A percentile compares a stretch with the other conserved stretches of the same genome.
Conservation (phyloP, 2,797 vertebrate genomes). For the Phrynocephalus guinanensis region DNA sequence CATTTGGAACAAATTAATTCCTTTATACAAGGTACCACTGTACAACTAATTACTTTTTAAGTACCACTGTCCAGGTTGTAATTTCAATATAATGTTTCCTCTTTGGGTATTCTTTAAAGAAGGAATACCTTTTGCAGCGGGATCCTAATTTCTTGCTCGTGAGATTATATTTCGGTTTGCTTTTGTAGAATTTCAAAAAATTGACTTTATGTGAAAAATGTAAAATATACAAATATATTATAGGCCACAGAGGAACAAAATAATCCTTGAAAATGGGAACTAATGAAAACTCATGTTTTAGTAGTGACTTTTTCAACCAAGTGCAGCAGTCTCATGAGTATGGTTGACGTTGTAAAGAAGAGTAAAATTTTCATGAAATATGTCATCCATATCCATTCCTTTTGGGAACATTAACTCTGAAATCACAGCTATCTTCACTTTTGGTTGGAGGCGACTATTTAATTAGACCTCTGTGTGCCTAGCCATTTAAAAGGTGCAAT, state of each 20-base stretch:
- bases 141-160: not conserved
- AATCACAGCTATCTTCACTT: not conserved
- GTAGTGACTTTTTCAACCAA: fast-evolving
- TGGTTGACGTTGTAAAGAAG: constrained; percentile 7
- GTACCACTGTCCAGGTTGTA: too few relatives aligned
- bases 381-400: constrained; percentile 14
- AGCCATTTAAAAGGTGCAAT: not conserved
- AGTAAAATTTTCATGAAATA: constrained; percentile 33
- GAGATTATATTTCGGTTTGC: not conserved
- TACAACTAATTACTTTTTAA: too few relatives aligned
- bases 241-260: not conserved
- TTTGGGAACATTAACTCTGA: not conserved
- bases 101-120: not conserved
- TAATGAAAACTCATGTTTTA: not conserved
- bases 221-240: not conserved
- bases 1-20: too few relatives aligned
- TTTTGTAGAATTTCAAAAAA: not conserved
- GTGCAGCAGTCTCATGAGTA: not conserved
- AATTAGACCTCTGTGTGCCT: not conserved
- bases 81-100: too few relatives aligned
- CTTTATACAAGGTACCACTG: too few relatives aligned
- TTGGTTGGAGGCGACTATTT: constrained; percentile 5
- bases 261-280: not conserved
- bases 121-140: not conserved
- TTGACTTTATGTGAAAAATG: not conserved